Evolutionary conservation across 2,113 vertebrate species (phyloP).

Genomic region (Illadopsis cleaveri): DNA sequence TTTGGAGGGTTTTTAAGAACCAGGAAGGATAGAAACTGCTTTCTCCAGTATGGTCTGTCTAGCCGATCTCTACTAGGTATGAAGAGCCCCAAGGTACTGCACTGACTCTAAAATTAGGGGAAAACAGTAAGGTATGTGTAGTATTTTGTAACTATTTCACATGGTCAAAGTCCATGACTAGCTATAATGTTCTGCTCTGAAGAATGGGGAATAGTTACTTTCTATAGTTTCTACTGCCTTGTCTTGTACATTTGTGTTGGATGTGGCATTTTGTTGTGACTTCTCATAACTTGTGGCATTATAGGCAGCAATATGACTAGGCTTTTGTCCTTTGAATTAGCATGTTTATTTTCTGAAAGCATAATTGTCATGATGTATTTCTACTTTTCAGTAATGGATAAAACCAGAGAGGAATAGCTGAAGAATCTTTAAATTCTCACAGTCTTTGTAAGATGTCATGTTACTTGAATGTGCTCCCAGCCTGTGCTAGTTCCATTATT

Average conservation of each 20-base stretch:
- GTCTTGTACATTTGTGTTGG: not conserved
- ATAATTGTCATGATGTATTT: not conserved
- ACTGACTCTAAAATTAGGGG: not conserved
- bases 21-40: rapidly evolving
- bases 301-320: not conserved
- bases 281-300: not conserved
- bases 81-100: not conserved
- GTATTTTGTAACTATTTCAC: not conserved
- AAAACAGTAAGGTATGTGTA: not conserved
- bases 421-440: not conserved
- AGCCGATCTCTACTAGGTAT: rapidly evolving
- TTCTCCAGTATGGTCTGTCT: not conserved
- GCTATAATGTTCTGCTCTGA: not conserved
- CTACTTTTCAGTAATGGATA: not conserved
- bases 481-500: not conserved
- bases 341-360: not conserved
- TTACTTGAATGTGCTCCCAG: not conserved
- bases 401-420: not conserved
- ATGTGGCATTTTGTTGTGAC: not conserved
- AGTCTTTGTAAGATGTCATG: not conserved
- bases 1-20: not conserved
- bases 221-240: not conserved
- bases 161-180: rapidly evolving
- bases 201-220: not conserved
- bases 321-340: not conserved